phyloP scores from a whole-genome alignment of 2,113 vertebrate genomes.

The Hucho hucho region DNA sequence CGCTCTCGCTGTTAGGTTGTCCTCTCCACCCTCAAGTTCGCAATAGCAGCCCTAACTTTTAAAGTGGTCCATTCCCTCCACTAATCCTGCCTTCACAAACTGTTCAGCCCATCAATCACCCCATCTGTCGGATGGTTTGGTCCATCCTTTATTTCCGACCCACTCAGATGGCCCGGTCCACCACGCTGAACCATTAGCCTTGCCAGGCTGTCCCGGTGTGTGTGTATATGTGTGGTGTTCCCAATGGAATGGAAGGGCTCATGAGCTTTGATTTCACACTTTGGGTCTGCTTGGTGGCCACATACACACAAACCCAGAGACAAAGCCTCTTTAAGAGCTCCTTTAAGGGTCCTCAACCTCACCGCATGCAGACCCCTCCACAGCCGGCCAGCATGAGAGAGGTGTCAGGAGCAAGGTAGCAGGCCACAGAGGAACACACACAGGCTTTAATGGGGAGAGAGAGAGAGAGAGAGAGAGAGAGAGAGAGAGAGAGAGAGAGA shows the following conservation, averaged over 20 bases:
- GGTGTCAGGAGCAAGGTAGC: slow-evolving; percentile 86
- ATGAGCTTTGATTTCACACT: slow-evolving; percentile 95
- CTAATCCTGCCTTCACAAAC: too few relatives aligned
- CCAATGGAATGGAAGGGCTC: slow-evolving; percentile 52
- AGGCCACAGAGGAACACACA: slow-evolving; percentile 54
- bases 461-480: slow-evolving; percentile 28
- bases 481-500: not conserved
- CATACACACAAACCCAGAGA: slow-evolving; percentile 86
- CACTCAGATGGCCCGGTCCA: too few relatives aligned
- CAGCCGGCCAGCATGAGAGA: slow-evolving; percentile 89
- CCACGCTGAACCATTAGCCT: too few relatives aligned
- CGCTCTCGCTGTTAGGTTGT: not conserved
- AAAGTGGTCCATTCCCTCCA: too few relatives aligned
- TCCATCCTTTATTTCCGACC: too few relatives aligned
- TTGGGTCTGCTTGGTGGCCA: slow-evolving; percentile 81
- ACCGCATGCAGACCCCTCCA: slow-evolving; percentile 82
- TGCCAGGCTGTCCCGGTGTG: not conserved
- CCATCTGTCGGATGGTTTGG: too few relatives aligned
- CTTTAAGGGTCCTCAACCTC: slow-evolving; percentile 65
- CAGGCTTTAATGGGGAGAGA: slow-evolving; percentile 18
- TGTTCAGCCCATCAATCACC: too few relatives aligned
- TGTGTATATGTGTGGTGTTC: slow-evolving; percentile 18
- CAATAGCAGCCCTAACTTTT: too few relatives aligned
- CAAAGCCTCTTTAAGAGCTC: slow-evolving; percentile 92
- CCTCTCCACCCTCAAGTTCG: too few relatives aligned